Evolutionary conservation across 2,888 invertebrate genomes (phyloP), one percentile per base, ranked within the genome.

Genomic region (Agrypnus murinus): DNA sequence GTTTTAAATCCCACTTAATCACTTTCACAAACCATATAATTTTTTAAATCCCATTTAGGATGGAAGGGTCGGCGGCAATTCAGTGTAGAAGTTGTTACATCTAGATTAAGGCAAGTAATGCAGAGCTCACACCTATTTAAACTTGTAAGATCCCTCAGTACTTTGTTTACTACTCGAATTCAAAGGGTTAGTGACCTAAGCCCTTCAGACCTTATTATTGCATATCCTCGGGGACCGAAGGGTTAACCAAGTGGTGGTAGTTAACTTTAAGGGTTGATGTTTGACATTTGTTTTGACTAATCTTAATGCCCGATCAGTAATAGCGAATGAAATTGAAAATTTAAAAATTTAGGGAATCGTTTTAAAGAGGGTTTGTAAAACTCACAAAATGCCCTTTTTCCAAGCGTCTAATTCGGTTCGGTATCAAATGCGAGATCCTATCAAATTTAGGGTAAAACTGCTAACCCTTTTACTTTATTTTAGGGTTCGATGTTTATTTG

Each of bases 101-200:
- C 25, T 25, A 25, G 25, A 25, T 25, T 25, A 25, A 25, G 25
- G 3, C 25, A 25, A 25, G 25, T 25, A 25, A 25, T 25, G 25
- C 40, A 32, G 1, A 31, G n/a, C 48, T 48, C 31, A 17, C 58
- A 25, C 58, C 43, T 58, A 25, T 14, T 58, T 58, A 58, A 58
- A 43, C 40, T 58, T 58, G 43, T 43, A 58, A 43, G 58, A 58
- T 43, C 43, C 40, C 9, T 40, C 25, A 43, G 31, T 43, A 43
- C 58, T 15, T 10, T 58, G 40, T 10, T 58, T 58, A 17, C 46
- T 40, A 55, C 9, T 32, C 36, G 17, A 12, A 25, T 25, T 36
- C 34, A n/a, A 36, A 55, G 55, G 55, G 55, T 55, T 55, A 36
- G 34, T 34, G 34, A 31, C 53, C 34, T 17, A 17, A 12, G 15